phyloP scores from a whole-genome alignment of 2,113 vertebrate genomes.

The Cyprinus carpio region DNA sequence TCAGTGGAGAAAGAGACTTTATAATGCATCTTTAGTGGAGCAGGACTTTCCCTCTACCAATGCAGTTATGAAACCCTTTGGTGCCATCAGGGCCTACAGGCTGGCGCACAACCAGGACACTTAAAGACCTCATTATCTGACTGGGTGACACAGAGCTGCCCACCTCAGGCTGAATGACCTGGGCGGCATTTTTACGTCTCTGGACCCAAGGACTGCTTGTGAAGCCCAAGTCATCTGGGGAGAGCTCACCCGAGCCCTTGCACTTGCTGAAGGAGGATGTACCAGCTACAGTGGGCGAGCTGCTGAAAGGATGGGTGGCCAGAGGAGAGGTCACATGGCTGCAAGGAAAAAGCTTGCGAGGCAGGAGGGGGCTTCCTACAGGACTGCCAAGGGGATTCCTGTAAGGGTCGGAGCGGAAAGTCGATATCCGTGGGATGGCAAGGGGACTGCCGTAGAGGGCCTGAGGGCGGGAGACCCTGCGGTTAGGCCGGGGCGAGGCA shows the following conservation, averaged over 20 bases:
- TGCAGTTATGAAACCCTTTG: slow-evolving; percentile 61
- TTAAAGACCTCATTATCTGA: background rate
- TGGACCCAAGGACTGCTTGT: slow-evolving; percentile 62
- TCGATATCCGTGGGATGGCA: slow-evolving; percentile 38
- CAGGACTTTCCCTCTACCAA: slow-evolving; percentile 60
- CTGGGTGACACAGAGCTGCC: fast-evolving
- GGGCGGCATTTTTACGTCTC: slow-evolving; percentile 49
- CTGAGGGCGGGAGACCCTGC: slow-evolving; percentile 39
- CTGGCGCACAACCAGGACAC: slow-evolving; percentile 47
- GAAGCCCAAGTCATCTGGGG: slow-evolving; percentile 45
- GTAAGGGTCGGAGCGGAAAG: slow-evolving; percentile 21
- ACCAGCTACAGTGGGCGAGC: slow-evolving; percentile 27
- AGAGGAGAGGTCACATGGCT: slow-evolving; percentile 49
- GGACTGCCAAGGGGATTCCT: slow-evolving; percentile 45
- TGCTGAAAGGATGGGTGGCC: slow-evolving; percentile 26
- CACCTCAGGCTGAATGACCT: slow-evolving; percentile 45
- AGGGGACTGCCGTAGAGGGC: slow-evolving; percentile 55
- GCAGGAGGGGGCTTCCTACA: background rate
- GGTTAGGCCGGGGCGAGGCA: background rate
- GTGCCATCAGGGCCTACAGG: slow-evolving; percentile 59
- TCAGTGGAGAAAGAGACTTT: background rate
- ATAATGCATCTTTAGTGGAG: background rate
- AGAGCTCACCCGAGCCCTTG: slow-evolving; percentile 49
- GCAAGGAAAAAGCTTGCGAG: slow-evolving; percentile 45
- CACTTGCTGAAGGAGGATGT: slow-evolving; percentile 5